phyloP scores from a whole-genome alignment of 2,797 vertebrate genomes.

The Glossophaga mutica region DNA sequence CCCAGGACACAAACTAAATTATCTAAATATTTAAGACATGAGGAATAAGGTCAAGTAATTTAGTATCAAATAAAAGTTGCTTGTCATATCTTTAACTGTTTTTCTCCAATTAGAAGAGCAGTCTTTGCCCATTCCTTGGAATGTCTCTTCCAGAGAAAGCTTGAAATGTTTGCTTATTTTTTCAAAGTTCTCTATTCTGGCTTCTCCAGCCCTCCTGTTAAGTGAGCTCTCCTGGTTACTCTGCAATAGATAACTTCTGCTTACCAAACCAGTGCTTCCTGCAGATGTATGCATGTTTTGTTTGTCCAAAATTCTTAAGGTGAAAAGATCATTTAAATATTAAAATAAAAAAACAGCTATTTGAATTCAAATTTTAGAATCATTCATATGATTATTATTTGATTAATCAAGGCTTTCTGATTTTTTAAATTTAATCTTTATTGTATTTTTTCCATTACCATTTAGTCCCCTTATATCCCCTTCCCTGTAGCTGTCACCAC shows the following conservation, averaged over 20 bases:
- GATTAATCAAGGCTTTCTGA: not conserved
- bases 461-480: too few species aligned
- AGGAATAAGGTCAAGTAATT: not conserved
- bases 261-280: not conserved
- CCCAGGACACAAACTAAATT: not conserved
- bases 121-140: not conserved
- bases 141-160: not conserved
- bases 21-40: not conserved
- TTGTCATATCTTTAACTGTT: not conserved
- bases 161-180: not conserved
- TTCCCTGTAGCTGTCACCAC: too few species aligned
- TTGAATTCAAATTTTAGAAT: not conserved
- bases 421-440: not conserved
- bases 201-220: not conserved
- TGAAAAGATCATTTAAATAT: not conserved
- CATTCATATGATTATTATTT: not conserved
- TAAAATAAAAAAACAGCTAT: not conserved
- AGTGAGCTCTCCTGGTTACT: not conserved
- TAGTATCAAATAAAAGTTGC: not conserved
- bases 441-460: too few species aligned
- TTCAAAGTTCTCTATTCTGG: not conserved
- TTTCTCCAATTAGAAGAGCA: not conserved
- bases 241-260: not conserved
- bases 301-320: not conserved
- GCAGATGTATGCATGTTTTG: rapidly evolving